Percentiles rank a stretch among this genome's conserved stretches.
These are phyloP conservation scores for Leptinotarsa undecemlineata DNA, from an alignment of 1,140 invertebrate species.

Conservation along the genomic window DNA sequence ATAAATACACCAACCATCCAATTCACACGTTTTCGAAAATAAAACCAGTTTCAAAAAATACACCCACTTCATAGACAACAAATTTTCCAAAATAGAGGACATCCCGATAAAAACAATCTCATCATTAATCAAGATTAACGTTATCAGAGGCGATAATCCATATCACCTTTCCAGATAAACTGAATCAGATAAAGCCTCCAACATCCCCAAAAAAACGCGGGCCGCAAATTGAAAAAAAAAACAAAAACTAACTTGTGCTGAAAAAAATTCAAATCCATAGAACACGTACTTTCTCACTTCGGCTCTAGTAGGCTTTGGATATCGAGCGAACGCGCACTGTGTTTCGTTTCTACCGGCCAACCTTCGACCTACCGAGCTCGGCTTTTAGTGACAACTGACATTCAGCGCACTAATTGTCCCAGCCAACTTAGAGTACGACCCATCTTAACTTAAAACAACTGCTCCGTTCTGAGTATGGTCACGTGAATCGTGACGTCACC, in stretches of 20 bases:
- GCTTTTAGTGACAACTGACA: slow-evolving; percentile 28
- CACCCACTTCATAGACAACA: slow-evolving; percentile 37
- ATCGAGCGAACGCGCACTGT: slow-evolving; percentile 11
- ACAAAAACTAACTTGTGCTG: slow-evolving; percentile 46
- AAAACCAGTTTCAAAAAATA: neutral
- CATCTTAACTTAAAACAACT: slow-evolving; percentile 18
- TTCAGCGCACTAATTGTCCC: slow-evolving; percentile 26
- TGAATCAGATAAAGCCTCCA: slow-evolving; percentile 14
- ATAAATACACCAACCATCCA: slow-evolving; percentile 6
- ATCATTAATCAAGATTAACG: slow-evolving; percentile 14
- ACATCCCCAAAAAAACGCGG: slow-evolving; percentile 20
- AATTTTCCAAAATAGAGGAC: slow-evolving; percentile 41
- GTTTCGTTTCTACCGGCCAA: slow-evolving; percentile 17
- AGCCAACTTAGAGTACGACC: slow-evolving; percentile 4
- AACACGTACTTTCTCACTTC: slow-evolving; percentile 1
- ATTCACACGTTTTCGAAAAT: neutral
- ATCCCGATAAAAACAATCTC: slow-evolving; percentile 30
- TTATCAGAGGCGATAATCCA: slow-evolving; percentile 5
- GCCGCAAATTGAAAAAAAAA: slow-evolving; percentile 22
- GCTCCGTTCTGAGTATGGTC: slow-evolving; percentile 11
- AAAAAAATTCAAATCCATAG: slow-evolving; percentile 44
- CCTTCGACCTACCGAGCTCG: slow-evolving; percentile 15
- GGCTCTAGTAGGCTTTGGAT: neutral
- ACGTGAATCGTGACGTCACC: slow-evolving; percentile 18
- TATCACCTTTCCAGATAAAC: slow-evolving; percentile 7